Base-by-base conservation (phyloP, 2,888 invertebrate species). In the Philereme vetulata region DNA sequence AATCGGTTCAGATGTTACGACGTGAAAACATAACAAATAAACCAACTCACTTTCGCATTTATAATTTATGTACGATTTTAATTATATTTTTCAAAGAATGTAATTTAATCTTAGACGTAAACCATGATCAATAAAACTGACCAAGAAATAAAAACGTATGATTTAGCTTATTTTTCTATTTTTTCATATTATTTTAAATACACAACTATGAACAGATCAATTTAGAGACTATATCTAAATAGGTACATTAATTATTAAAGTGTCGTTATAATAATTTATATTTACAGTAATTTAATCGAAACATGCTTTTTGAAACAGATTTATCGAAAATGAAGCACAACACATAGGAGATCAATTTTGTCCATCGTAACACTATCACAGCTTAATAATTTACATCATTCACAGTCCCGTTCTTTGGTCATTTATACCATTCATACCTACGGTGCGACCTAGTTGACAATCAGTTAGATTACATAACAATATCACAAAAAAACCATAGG, bases 351-450 rank as follows among this genome's bases (percentile, higher is more conserved):
- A 71, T 71, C 67, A 68, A 67, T 68, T 56, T 69, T 72, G 71
- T 63, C 60, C 52, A 55, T 58, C 64, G 52, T 62, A 61, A 81
- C 82, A 83, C 88, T 90, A 90, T 90, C 90, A 90, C 90, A 90
- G 90, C 82, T 88, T 84, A 84, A 81, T 81, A 80, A 83, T 86
- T 83, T 87, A 88, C 80, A 84, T 74, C 82, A 68, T 73, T 84
- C 80, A 83, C 81, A 81, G 74, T 81, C 75, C 77, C 70, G 72
- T 81, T 80, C 71, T 77, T 86, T 88, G 86, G 87, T 88, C 87
- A 74, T 78, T 81, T 76, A 58, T 60, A 55, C 63, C 60, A 59
- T 52, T 59, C 51, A 55, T 55, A n/a, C n/a, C n/a, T n/a, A 52
- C 58, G 44, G 55, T 33, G 44, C 56, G 56, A 34, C n/a, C n/a